A percentile compares a stretch with the other conserved stretches of the same genome.
Evolutionary conservation across 2,797 vertebrate species (phyloP).

Genomic region (Paratrypauchen microcephalus): DNA sequence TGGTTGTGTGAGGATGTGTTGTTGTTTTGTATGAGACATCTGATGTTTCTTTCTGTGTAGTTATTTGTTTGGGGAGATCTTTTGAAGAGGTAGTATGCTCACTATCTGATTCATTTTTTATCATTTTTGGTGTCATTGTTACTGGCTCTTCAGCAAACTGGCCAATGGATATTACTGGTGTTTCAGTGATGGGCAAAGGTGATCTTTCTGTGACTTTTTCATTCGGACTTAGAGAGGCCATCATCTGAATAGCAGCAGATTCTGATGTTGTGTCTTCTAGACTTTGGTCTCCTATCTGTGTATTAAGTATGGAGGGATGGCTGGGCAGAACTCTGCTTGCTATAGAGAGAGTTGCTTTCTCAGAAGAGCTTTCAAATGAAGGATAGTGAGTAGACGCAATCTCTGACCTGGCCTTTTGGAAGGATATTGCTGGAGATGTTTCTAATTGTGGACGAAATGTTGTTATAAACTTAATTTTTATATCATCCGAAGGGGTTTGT

Average conservation of each 20-base stretch:
- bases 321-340: constrained; percentile 29
- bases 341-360: constrained; percentile 29
- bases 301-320: constrained; percentile 8
- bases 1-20: constrained; percentile 4
- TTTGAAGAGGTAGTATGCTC: constrained; percentile 1
- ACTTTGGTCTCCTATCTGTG: constrained; percentile 18
- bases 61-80: constrained; percentile 19
- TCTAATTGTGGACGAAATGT: constrained; percentile 43
- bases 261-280: constrained; percentile 23
- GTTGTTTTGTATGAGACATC: constrained; percentile 6
- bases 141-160: constrained; percentile 6
- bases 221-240: constrained; percentile 7
- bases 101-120: constrained; percentile 10
- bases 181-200: constrained; percentile 27
- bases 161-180: constrained; percentile 9
- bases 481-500: constrained; percentile 31
- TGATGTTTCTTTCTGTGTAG: constrained; percentile 10
- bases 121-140: constrained; percentile 15
- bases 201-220: constrained; percentile 15
- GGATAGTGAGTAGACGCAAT: constrained; percentile 47
- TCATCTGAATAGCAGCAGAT: constrained; percentile 3
- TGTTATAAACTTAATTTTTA: constrained; percentile 42
- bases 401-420: constrained; percentile 57
- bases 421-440: constrained; percentile 25
- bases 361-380: constrained; percentile 29